Base-by-base conservation (phyloP, 2,797 vertebrate genomes). In the Orientallactaga sibirica region DNA sequence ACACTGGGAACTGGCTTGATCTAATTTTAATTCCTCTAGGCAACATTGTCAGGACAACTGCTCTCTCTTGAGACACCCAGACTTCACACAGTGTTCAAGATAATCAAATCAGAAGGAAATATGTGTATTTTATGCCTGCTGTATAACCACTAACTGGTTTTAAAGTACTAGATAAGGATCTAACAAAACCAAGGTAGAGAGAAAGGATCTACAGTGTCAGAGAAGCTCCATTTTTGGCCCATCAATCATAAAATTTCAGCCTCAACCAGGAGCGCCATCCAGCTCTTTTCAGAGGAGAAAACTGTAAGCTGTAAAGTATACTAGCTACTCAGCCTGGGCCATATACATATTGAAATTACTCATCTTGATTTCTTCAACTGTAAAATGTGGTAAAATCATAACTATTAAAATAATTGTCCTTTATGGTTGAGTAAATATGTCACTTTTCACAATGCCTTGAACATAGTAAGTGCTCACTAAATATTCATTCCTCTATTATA, bases 81-180 rank as follows among this genome's bases (percentile, higher is more conserved):
- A 77, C 11, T 91, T 95, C 77, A 88, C 85, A 95, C 16, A 61
- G 52, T 92, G 70, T 87, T 95, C 86, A 92, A 37, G 62, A 76
- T 84, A 91, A 96, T 37, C 41, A 92, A 93, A 86, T 74, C 55
- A 92, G 74, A 89, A 91, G 29, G 41, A 87, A 89, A 73, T 79
- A 86, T n/a, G 29, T 48, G 20, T 25, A 67, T 92, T 91, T 87
- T 83, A 74, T 83, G 81, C 43, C 2, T 4, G 92, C 19, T 80
- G 43, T 68, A 81, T n/a, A 64, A 64, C 19, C 6, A 86, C 6
- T 7, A 91, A 75, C 55, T 18, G 64, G 43, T 89, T 91, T 85
- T 14, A 86, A 94, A 71, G 83, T 5, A 85, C 27, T 41, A 74
- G 58, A 75, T 24, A 90, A 85, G 16, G 48, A 61, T 77, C 93